phyloP scores from a whole-genome alignment of 1,140 invertebrate genomes.

The Hypsibius dujardini region DNA sequence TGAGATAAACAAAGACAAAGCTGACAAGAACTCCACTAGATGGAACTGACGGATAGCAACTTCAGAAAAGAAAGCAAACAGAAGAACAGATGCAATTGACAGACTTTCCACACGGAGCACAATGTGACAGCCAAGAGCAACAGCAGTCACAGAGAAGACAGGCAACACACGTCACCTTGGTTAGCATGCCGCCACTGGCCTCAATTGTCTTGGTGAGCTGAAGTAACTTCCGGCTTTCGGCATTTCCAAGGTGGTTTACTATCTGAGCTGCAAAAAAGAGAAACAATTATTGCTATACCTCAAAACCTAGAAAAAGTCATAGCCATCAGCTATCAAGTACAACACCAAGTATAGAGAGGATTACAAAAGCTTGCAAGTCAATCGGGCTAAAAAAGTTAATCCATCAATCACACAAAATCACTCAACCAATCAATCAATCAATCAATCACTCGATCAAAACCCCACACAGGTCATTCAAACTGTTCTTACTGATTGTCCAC shows the following conservation, averaged over 20 bases:
- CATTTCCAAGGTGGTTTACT: background rate
- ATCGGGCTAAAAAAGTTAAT: too few relatives aligned
- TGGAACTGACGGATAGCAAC: too few relatives aligned
- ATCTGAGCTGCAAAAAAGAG: conserved; percentile 8
- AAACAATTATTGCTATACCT: background rate
- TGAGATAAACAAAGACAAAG: too few relatives aligned
- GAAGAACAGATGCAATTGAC: too few relatives aligned
- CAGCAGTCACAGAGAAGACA: background rate
- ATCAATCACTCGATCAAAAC: too few relatives aligned
- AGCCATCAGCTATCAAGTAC: background rate
- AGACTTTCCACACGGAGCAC: too few relatives aligned
- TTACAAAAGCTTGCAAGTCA: too few relatives aligned
- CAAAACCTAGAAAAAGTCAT: background rate
- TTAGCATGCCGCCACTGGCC: conserved; percentile 1
- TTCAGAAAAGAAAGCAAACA: background rate
- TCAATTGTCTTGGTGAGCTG: conserved; percentile 9
- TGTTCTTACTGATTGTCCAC: conserved; percentile 3
- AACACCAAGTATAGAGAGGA: too few relatives aligned
- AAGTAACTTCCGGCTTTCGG: background rate
- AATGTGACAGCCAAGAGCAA: background rate
- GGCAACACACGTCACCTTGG: background rate
- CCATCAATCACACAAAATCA: too few relatives aligned
- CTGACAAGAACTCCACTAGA: too few relatives aligned
- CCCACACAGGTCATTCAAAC: background rate
- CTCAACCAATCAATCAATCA: too few relatives aligned